A percentile compares a stretch with the other conserved stretches of the same genome.
phyloP scores from a whole-genome alignment of 1,140 invertebrate genomes.

The Colletes gigas region DNA sequence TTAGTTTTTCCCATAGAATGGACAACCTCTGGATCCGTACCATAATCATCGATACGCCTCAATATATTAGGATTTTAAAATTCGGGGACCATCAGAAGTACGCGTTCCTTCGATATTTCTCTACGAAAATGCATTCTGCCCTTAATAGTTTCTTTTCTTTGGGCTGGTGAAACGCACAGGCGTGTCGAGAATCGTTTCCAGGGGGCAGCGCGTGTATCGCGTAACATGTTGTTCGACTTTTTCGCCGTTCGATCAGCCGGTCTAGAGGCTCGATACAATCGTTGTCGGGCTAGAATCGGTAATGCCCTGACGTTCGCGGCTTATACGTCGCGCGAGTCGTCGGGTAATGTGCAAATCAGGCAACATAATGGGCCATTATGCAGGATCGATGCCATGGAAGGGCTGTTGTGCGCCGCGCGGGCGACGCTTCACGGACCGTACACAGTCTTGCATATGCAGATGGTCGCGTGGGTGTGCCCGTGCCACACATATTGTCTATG shows the following conservation, averaged over 20 bases:
- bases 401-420: conserved; percentile 26
- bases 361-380: conserved; percentile 54
- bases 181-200: too few species aligned
- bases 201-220: neutral
- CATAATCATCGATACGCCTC: too few species aligned
- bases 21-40: too few species aligned
- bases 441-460: conserved; percentile 13
- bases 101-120: too few species aligned
- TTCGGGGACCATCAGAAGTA: too few species aligned
- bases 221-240: neutral
- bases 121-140: too few species aligned
- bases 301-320: conserved; percentile 39
- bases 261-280: neutral
- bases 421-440: conserved; percentile 9
- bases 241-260: neutral
- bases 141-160: too few species aligned
- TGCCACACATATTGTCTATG: neutral
- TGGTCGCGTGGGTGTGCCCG: neutral
- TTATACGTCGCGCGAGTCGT: conserved; percentile 33
- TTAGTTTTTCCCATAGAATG: too few species aligned
- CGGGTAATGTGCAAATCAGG: conserved; percentile 54
- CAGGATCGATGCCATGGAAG: conserved; percentile 53
- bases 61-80: too few species aligned
- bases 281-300: neutral
- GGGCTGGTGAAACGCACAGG: too few species aligned